Conservation (phyloP, 1,140 invertebrate genomes). For the Penaeus japonicus region DNA sequence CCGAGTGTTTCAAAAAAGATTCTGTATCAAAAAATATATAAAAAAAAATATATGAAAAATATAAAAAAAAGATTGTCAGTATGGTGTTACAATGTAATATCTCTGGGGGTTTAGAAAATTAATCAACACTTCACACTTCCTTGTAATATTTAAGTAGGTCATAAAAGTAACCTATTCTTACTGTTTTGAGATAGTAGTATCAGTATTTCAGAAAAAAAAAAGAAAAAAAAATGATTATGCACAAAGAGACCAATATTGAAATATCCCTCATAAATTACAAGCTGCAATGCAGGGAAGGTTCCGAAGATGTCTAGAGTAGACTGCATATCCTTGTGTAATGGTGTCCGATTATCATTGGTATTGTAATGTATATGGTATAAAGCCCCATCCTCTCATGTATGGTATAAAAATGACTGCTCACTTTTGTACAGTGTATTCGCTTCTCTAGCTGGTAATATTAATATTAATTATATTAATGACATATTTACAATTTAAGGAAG, state of each 20-base stretch:
- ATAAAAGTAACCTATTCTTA: constrained; percentile 39
- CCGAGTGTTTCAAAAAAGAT: too few relatives aligned
- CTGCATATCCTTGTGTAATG: constrained; percentile 52
- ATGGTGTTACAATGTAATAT: background rate
- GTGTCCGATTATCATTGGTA: constrained; percentile 49
- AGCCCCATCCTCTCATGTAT: constrained; percentile 55
- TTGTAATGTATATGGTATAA: constrained; percentile 49
- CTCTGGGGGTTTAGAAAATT: constrained; percentile 33
- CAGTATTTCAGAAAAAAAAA: constrained; percentile 47
- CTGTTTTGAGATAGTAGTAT: constrained; percentile 49
- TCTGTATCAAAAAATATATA: too few relatives aligned
- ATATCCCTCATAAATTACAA: constrained; percentile 47
- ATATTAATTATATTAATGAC: constrained; percentile 40
- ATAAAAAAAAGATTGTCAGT: background rate
- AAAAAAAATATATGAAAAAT: background rate
- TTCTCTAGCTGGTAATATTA: constrained; percentile 47
- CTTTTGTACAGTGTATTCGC: constrained; percentile 55
- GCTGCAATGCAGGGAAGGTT: constrained; percentile 46
- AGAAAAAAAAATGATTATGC: background rate
- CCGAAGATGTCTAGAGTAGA: constrained; percentile 50
- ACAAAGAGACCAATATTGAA: constrained; percentile 51
- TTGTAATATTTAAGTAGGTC: constrained; percentile 40
- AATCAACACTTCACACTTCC: constrained; percentile 34
- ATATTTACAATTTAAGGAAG: constrained; percentile 42
- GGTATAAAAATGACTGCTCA: constrained; percentile 51